phyloP scores from a whole-genome alignment of 2,797 vertebrate genomes.

The Gobionotothen gibberifrons region DNA sequence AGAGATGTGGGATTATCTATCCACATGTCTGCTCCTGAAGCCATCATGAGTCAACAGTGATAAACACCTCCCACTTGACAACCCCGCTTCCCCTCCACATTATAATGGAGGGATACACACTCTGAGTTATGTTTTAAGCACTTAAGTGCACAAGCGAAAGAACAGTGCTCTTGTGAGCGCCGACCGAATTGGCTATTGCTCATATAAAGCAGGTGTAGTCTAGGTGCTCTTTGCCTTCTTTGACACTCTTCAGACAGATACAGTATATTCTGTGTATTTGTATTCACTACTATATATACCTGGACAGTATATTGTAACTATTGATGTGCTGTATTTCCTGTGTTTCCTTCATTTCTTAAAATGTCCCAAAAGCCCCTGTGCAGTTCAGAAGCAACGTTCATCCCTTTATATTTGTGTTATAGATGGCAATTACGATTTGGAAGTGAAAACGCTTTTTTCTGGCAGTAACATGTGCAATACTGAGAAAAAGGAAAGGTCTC shows the following conservation, averaged over 20 bases:
- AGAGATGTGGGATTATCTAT: constrained; percentile 12
- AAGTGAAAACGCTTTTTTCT: constrained; percentile 20
- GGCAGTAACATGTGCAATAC: constrained; percentile 17
- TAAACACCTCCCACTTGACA: constrained; percentile 27
- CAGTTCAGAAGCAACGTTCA: constrained; percentile 8
- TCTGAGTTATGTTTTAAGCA: not conserved
- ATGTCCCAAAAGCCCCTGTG: not conserved
- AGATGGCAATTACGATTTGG: constrained; percentile 27
- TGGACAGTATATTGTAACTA: too few relatives aligned
- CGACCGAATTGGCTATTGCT: not conserved
- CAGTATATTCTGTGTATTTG: not conserved
- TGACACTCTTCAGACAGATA: not conserved
- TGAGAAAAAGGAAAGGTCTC: constrained; percentile 2
- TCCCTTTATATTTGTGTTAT: constrained; percentile 29
- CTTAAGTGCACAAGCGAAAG: not conserved
- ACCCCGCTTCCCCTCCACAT: constrained; percentile 2
- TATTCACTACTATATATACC: not conserved
- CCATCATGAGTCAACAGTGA: constrained; percentile 9
- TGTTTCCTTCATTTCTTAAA: not conserved
- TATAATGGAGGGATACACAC: constrained; percentile 9
- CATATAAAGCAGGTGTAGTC: not conserved
- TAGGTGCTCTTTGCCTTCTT: not conserved
- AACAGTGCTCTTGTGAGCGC: not conserved
- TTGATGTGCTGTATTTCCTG: not conserved
- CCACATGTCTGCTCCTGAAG: not conserved